phyloP scores from a whole-genome alignment of 2,888 invertebrate species.

The Drepana falcataria region DNA sequence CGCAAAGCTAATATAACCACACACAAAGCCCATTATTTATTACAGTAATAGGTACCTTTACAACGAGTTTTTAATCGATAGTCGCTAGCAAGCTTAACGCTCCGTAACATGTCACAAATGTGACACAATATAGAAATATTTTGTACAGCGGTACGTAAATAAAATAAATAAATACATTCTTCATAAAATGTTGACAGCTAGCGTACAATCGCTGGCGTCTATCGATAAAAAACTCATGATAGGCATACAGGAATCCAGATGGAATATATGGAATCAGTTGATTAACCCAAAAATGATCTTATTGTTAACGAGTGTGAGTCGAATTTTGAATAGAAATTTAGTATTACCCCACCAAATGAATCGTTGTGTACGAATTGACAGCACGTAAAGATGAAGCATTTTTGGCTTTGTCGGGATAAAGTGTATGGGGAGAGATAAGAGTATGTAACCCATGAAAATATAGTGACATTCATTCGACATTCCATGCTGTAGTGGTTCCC shows the following conservation, averaged over 20 bases:
- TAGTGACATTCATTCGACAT: conserved; percentile 50
- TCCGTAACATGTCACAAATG: too few species aligned
- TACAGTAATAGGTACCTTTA: neutral
- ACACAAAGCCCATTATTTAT: conserved; percentile 51
- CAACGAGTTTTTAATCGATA: too few species aligned
- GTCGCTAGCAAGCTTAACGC: too few species aligned
- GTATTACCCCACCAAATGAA: conserved; percentile 7
- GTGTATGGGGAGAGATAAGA: neutral
- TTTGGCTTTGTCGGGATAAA: neutral
- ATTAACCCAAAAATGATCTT: conserved; percentile 1
- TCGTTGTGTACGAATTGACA: neutral
- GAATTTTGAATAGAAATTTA: conserved; percentile 19
- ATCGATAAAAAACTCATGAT: too few species aligned
- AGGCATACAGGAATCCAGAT: neutral
- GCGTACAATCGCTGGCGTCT: too few species aligned
- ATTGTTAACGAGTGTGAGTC: conserved; percentile 6
- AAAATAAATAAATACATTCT: too few species aligned
- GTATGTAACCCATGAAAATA: neutral
- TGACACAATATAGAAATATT: too few species aligned
- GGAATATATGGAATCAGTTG: neutral
- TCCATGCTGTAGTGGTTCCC: conserved; percentile 57
- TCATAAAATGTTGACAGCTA: too few species aligned
- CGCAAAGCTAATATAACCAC: conserved; percentile 47
- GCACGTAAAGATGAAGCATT: neutral
- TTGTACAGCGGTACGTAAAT: too few species aligned